phyloP scores from a whole-genome alignment of 2,113 vertebrate genomes.

The Clupea harengus region DNA sequence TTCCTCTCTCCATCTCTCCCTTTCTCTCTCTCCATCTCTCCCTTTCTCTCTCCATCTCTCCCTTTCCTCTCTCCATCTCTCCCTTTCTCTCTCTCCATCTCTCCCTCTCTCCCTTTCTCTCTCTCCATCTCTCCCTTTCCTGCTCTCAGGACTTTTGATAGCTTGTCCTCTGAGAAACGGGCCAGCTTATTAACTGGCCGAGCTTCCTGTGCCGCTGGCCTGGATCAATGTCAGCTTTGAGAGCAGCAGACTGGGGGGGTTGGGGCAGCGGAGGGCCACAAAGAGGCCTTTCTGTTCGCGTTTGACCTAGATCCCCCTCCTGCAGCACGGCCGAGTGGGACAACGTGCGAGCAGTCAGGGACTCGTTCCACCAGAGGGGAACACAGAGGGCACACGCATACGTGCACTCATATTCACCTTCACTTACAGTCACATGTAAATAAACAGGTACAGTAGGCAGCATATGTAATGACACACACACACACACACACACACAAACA shows the following conservation, averaged over 20 bases:
- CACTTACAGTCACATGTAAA: background rate
- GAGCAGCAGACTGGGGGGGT: conserved; percentile 36
- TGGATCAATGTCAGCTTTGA: conserved; percentile 75
- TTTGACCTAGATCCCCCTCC: conserved; percentile 58
- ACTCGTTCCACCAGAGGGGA: background rate
- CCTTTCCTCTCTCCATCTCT: background rate
- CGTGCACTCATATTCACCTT: background rate
- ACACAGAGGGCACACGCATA: background rate
- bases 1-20: too few species aligned
- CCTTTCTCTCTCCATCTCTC: background rate
- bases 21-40: background rate
- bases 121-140: background rate
- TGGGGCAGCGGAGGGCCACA: conserved; percentile 53
- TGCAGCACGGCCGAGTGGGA: background rate
- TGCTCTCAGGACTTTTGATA: conserved; percentile 40
- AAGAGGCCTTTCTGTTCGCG: conserved; percentile 67
- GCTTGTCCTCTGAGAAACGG: conserved; percentile 48
- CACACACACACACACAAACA: background rate
- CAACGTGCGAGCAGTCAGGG: background rate
- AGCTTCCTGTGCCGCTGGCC: conserved; percentile 52
- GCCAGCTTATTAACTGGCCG: conserved; percentile 48
- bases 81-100: background rate
- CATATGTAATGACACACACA: background rate
- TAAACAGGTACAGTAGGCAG: background rate
- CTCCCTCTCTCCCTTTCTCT: conserved; percentile 13